Evolutionary conservation across 2,113 vertebrate genomes (phyloP).

Genomic region (Ceuthmochares aereus): DNA sequence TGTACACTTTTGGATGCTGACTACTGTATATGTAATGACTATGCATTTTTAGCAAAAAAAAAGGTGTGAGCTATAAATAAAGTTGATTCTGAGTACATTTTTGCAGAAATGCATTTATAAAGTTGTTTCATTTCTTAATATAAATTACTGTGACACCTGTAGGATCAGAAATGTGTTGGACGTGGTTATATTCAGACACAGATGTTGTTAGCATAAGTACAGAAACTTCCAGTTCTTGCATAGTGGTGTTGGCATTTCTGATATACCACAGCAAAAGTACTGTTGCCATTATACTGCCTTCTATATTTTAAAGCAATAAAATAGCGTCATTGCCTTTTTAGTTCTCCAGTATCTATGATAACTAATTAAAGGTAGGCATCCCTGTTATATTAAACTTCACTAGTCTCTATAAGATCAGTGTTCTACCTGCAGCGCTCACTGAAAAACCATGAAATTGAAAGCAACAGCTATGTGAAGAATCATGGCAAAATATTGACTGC

Average conservation of each 20-base stretch:
- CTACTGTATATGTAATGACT: conserved; percentile 73
- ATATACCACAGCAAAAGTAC: neutral
- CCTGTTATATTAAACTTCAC: neutral
- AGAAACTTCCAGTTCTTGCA: neutral
- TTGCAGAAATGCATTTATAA: conserved; percentile 62
- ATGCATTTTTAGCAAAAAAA: conserved; percentile 76
- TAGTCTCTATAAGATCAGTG: neutral
- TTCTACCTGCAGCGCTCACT: neutral
- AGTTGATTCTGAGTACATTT: conserved; percentile 71
- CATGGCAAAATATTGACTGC: neutral
- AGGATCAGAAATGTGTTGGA: neutral
- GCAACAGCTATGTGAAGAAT: neutral
- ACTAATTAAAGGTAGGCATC: neutral
- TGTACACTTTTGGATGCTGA: conserved; percentile 72
- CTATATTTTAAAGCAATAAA: neutral
- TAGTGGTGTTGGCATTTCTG: neutral
- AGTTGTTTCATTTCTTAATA: neutral
- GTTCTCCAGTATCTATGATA: neutral
- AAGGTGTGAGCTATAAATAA: conserved; percentile 76
- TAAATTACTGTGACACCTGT: neutral
- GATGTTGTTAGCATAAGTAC: neutral
- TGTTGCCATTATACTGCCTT: neutral
- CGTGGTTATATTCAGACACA: neutral
- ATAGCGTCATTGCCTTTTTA: neutral
- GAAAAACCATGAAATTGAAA: neutral